These are phyloP conservation scores for Dicycla oo DNA, from an alignment of 2,888 invertebrate species.

Conservation along the genomic window DNA sequence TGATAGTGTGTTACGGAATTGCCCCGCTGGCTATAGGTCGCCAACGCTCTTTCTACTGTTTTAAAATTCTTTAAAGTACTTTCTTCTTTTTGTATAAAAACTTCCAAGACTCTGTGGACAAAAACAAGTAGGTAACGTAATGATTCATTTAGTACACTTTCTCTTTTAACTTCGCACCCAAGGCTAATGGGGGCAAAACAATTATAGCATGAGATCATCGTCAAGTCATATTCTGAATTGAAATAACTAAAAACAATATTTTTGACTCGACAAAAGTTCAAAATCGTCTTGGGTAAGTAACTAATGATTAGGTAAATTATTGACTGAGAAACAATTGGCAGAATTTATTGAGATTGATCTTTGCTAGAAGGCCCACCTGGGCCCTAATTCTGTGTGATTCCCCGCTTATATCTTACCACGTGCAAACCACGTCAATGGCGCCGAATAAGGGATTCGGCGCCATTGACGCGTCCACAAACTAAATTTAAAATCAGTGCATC, in stretches of 20 bases:
- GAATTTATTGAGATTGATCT: not conserved
- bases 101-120: slow-evolving; percentile 29
- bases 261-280: not conserved
- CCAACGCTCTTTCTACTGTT: not conserved
- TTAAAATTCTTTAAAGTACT: slow-evolving; percentile 1
- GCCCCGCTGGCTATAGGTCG: not conserved
- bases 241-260: slow-evolving; percentile 12
- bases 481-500: too few species aligned
- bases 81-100: slow-evolving; percentile 45
- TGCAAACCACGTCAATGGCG: too few species aligned
- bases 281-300: not conserved
- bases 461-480: too few species aligned
- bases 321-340: not conserved
- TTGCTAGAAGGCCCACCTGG: not conserved
- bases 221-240: slow-evolving; percentile 50
- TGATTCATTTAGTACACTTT: slow-evolving; percentile 74
- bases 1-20: too few species aligned
- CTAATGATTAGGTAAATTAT: not conserved
- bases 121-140: slow-evolving; percentile 52
- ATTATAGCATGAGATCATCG: slow-evolving; percentile 66
- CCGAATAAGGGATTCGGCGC: too few species aligned
- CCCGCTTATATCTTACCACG: too few species aligned
- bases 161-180: slow-evolving; percentile 72
- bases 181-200: slow-evolving; percentile 69
- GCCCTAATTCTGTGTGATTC: too few species aligned